phyloP scores from a whole-genome alignment of 2,888 invertebrate genomes.

The Himalopsyche anomala region DNA sequence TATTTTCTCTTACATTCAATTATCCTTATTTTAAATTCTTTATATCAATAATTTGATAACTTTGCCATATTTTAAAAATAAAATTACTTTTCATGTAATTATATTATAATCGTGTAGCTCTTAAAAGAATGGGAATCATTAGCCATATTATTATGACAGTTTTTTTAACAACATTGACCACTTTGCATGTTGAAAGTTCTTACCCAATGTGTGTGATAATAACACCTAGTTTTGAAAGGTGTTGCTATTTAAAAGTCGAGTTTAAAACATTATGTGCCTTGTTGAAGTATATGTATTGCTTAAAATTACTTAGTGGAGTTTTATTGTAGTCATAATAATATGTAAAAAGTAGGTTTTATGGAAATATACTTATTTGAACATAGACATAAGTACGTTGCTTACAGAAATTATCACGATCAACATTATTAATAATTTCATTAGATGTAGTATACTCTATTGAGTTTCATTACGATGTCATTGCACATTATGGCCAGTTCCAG shows the following conservation, averaged over 20 bases:
- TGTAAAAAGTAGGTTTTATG: conserved; percentile 56
- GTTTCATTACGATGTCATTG: background rate
- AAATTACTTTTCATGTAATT: background rate
- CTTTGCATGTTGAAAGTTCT: conserved; percentile 56
- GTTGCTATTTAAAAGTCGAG: conserved; percentile 64
- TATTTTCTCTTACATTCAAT: background rate
- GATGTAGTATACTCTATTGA: background rate
- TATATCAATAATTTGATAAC: background rate
- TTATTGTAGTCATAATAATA: conserved; percentile 53
- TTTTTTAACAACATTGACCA: conserved; percentile 50
- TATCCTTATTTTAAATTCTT: conserved; percentile 9
- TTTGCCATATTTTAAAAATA: conserved; percentile 8
- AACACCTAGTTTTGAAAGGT: conserved; percentile 57
- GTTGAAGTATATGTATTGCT: conserved; percentile 63
- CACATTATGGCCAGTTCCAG: conserved; percentile 21
- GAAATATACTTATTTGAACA: conserved; percentile 44
- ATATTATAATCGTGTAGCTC: conserved; percentile 25
- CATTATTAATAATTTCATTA: conserved; percentile 19
- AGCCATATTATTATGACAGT: conserved; percentile 24
- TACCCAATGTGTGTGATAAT: conserved; percentile 62
- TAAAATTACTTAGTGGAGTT: conserved; percentile 54
- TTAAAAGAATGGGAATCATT: conserved; percentile 34
- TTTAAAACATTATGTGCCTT: conserved; percentile 66
- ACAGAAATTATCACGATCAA: conserved; percentile 38
- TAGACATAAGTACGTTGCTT: conserved; percentile 53